Evolutionary conservation across 2,797 vertebrate genomes (phyloP).

Genomic region (Saxicola maurus): DNA sequence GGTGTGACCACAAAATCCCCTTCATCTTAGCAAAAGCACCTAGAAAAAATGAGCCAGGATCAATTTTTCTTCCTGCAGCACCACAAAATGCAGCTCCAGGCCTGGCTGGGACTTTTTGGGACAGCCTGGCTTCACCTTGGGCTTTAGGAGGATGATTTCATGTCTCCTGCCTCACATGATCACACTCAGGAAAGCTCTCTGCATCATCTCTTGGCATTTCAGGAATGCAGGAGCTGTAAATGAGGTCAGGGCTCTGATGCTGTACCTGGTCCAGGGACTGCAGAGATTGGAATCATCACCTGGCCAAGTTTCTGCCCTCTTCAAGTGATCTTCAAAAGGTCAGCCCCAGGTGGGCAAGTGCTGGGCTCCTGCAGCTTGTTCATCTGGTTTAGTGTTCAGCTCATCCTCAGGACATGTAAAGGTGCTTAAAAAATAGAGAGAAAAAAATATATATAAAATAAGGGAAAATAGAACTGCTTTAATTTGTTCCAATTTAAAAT

Average conservation of each 20-base stretch:
- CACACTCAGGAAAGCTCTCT: not conserved
- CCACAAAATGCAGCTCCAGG: not conserved
- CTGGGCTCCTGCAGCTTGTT: not conserved
- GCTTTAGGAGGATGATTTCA: slow-evolving; percentile 16
- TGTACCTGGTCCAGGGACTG: not conserved
- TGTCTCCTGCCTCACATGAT: not conserved
- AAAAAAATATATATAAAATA: not conserved
- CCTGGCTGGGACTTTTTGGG: not conserved
- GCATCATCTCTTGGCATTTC: slow-evolving; percentile 19
- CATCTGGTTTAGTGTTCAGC: not conserved
- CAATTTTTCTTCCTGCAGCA: not conserved
- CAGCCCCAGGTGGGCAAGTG: not conserved
- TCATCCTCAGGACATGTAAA: not conserved
- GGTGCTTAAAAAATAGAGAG: not conserved
- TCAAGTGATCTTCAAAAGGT: not conserved
- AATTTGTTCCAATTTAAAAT: not conserved
- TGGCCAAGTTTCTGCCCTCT: not conserved
- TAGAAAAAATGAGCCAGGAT: not conserved
- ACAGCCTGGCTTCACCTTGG: slow-evolving; percentile 4
- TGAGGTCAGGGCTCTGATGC: slow-evolving; percentile 3
- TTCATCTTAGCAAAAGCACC: not conserved
- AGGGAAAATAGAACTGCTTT: not conserved
- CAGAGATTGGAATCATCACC: not conserved
- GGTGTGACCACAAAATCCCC: not conserved
- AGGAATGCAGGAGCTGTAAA: not conserved